Conservation (phyloP, 1,140 invertebrate genomes). For the Littorina saxatilis region DNA sequence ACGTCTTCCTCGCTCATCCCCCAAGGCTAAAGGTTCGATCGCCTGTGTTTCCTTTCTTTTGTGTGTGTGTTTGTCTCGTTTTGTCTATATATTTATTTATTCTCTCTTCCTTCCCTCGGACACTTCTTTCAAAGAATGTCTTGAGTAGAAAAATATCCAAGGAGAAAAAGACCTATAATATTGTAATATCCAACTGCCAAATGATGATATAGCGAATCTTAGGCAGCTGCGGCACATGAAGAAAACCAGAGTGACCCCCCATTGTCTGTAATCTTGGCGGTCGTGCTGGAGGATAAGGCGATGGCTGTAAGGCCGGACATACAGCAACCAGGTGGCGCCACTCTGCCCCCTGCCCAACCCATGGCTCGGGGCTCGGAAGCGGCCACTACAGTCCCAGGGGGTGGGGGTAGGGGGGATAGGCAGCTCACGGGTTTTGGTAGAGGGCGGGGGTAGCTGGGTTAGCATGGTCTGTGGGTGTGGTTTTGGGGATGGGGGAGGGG, state of each 20-base stretch:
- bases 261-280: slow-evolving; percentile 39
- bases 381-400: slow-evolving; percentile 19
- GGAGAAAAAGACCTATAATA: too few relatives aligned
- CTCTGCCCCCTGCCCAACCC: neutral
- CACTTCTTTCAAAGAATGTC: too few relatives aligned
- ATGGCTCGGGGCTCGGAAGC: slow-evolving; percentile 8
- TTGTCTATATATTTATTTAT: too few relatives aligned
- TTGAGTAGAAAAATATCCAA: too few relatives aligned
- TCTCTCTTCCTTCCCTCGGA: too few relatives aligned
- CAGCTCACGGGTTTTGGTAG: slow-evolving; percentile 1
- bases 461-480: neutral
- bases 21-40: neutral
- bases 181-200: too few relatives aligned
- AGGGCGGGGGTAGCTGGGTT: slow-evolving; percentile 9
- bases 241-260: slow-evolving; percentile 23
- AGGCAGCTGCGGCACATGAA: slow-evolving; percentile 17
- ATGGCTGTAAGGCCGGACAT: slow-evolving; percentile 37
- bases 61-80: too few relatives aligned
- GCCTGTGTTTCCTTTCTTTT: too few relatives aligned
- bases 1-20: neutral
- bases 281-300: slow-evolving; percentile 11
- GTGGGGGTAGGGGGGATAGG: slow-evolving; percentile 2
- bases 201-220: slow-evolving; percentile 33
- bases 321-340: slow-evolving; percentile 20
- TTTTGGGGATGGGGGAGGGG: slow-evolving; percentile 2